Evolutionary conservation across 2,797 vertebrate genomes (phyloP).

Genomic region (Oophaga sylvatica): DNA sequence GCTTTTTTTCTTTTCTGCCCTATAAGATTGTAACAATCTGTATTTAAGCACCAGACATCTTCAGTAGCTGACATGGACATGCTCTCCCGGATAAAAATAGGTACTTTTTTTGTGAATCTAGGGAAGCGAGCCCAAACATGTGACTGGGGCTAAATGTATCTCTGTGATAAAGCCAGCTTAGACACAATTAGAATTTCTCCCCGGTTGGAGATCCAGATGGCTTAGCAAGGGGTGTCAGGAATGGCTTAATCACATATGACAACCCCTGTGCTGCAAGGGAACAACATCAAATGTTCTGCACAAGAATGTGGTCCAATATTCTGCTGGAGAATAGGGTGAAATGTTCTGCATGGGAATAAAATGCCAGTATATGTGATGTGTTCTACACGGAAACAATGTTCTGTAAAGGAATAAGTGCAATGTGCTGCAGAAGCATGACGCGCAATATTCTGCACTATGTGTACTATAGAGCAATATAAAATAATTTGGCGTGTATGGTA

Average conservation of each 20-base stretch:
- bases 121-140: constrained; percentile 41
- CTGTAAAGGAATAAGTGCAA: background rate
- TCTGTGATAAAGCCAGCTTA: constrained; percentile 50
- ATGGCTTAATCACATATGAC: constrained; percentile 36
- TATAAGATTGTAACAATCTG: background rate
- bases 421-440: background rate
- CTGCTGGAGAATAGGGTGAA: background rate
- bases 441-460: background rate
- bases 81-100: constrained; percentile 45
- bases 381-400: background rate
- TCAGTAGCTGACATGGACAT: constrained; percentile 10
- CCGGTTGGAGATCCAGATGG: constrained; percentile 51
- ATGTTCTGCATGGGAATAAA: background rate
- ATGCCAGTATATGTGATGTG: background rate
- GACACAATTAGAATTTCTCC: constrained; percentile 46
- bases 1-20: background rate
- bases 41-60: background rate
- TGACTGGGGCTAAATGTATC: constrained; percentile 46
- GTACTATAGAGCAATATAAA: background rate
- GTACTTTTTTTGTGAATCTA: constrained; percentile 32
- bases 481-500: background rate
- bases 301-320: background rate
- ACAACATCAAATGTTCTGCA: background rate
- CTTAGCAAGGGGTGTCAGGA: constrained; percentile 38
- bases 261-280: background rate